Evolutionary conservation across 2,797 vertebrate genomes (phyloP).

Genomic region (Enteromius trimaculatus): DNA sequence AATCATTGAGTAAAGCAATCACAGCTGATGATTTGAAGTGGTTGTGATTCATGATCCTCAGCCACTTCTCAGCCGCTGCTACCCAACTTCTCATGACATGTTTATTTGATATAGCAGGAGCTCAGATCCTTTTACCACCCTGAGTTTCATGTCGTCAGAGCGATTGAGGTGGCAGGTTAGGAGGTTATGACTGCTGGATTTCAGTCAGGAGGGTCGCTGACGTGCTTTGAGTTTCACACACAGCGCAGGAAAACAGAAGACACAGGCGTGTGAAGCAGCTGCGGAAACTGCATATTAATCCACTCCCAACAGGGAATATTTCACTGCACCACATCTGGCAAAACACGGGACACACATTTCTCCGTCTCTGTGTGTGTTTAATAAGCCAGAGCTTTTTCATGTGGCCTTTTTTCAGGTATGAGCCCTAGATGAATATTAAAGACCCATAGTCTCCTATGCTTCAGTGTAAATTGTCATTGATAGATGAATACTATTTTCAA

Average conservation of each 20-base stretch:
- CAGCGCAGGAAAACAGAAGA: slow-evolving; percentile 8
- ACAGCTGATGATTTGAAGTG: slow-evolving; percentile 51
- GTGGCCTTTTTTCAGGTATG: slow-evolving; percentile 9
- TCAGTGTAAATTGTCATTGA: neutral
- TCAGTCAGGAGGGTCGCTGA: slow-evolving; percentile 32
- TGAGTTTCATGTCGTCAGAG: neutral
- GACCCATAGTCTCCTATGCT: neutral
- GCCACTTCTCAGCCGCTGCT: slow-evolving; percentile 52
- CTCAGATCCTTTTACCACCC: neutral
- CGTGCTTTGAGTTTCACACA: slow-evolving; percentile 1
- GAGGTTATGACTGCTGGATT: slow-evolving; percentile 10
- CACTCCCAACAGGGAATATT: slow-evolving; percentile 30
- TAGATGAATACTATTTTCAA: neutral
- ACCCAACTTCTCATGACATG: slow-evolving; percentile 47
- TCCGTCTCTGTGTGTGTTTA: slow-evolving; percentile 17
- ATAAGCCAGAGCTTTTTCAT: slow-evolving; percentile 3
- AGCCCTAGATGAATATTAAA: slow-evolving; percentile 7
- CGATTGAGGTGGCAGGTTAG: neutral
- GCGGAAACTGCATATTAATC: slow-evolving; percentile 27
- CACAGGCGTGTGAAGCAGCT: slow-evolving; percentile 23
- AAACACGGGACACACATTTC: slow-evolving; percentile 33
- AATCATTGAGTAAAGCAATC: slow-evolving; percentile 24
- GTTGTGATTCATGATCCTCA: slow-evolving; percentile 46
- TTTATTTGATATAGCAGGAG: slow-evolving; percentile 44
- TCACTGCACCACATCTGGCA: slow-evolving; percentile 49